Evolutionary conservation across 2,797 vertebrate genomes (phyloP), one percentile per base, ranked within the genome.

Genomic region (Semaprochilodus insignis): DNA sequence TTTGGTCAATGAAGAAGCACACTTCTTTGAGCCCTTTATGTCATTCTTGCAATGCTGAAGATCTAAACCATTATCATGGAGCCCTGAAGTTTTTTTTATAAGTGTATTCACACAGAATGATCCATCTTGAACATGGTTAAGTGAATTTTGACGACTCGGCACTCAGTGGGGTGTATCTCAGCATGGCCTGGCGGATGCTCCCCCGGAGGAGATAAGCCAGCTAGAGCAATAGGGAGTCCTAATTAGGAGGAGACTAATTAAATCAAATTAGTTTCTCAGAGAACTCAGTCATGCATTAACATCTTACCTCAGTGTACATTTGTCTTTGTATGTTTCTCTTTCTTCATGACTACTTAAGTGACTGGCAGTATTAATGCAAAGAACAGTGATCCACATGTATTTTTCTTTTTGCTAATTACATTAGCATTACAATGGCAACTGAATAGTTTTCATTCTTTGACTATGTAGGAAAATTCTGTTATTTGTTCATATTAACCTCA

Each of bases 191-290:
- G 63, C 31, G 63, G 51, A 27, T 59, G 31, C 57, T 78, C 59
- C 60, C 74, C 81, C 63, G 54, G 80, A 82, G 67, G 72, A 82
- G 75, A 79, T 77, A 77, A 84, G 60, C 54, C 57, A 51, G 69
- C 62, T 78, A 75, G 63, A 54, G 67, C 16, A 21, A 66, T 60
- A 65, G 17, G 19, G 78, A 74, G 78, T 80, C 67, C 78, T 86
- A 66, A 87, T 83, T 86, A 85, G 60, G 25, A 84, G 25, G 57
- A 77, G 52, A 69, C 79, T 79, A 81, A 84, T 88, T 85, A 80
- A 84, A 87, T 85, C 14, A 81, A 84, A 88, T 84, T 60, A 87
- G 60, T 31, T 81, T 87, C 66, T 70, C n/a, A 59, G 72, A 85
- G 77, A 85, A 81, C 3, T 76, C 63, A 85, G 65, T 59, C 82